These are phyloP conservation scores for Wiebesia pumilae DNA, from an alignment of 1,140 invertebrate species.

Conservation along the genomic window DNA sequence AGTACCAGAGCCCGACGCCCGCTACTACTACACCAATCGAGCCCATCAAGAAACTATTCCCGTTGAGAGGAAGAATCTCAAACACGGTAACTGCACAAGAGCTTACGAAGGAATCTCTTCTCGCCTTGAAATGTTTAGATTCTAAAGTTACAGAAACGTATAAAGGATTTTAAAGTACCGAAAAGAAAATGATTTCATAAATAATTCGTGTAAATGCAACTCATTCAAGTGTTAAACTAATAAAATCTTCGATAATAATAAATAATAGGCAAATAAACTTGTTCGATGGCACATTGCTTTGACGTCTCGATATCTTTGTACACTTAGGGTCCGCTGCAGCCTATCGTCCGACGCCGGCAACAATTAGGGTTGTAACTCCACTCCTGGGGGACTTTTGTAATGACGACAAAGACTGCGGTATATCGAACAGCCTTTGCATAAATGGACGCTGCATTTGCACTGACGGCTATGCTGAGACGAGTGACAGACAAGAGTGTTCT, in stretches of 20 bases:
- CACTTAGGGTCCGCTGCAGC: constrained; percentile 68
- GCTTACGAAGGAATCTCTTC: background rate
- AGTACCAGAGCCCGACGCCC: constrained; percentile 82
- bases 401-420: constrained; percentile 83
- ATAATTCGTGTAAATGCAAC: too few species aligned
- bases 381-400: constrained; percentile 85
- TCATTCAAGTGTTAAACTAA: background rate
- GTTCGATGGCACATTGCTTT: too few species aligned
- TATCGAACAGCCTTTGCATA: constrained; percentile 82
- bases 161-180: too few species aligned
- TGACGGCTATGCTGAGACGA: constrained; percentile 79
- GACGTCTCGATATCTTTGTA: background rate
- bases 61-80: constrained; percentile 76
- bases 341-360: constrained; percentile 81
- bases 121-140: background rate
- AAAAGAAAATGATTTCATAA: too few species aligned
- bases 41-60: constrained; percentile 78
- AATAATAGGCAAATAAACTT: too few species aligned
- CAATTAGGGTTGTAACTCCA: constrained; percentile 82
- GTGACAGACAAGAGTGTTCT: constrained; percentile 83
- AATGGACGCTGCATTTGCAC: constrained; percentile 83
- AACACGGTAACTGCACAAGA: constrained; percentile 65
- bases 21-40: constrained; percentile 81
- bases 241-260: too few species aligned
- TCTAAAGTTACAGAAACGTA: background rate